These are phyloP conservation scores for Morbakka virulenta DNA, from an alignment of 30 jellyfish, hydroid and myxozoan genomes.

Conservation along the genomic window DNA sequence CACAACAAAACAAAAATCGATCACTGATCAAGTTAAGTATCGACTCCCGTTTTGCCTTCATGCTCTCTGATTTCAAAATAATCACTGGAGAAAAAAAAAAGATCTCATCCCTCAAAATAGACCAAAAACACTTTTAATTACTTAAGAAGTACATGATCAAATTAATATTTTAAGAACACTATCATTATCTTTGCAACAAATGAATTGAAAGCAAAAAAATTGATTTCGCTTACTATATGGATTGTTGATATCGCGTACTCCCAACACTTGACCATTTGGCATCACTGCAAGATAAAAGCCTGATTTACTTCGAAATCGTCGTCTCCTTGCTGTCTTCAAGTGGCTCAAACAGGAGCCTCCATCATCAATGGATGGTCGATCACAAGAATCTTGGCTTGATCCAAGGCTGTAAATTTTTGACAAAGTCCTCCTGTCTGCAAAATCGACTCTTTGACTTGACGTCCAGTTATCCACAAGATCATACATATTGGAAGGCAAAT, in stretches of 20 bases:
- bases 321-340: slow-evolving; percentile 87
- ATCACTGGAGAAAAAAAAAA: too few relatives aligned
- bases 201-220: too few relatives aligned
- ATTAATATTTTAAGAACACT: too few relatives aligned
- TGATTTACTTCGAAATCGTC: slow-evolving; percentile 91
- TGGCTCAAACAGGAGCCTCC: slow-evolving; percentile 80
- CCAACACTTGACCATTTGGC: slow-evolving; percentile 98
- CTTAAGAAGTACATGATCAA: too few relatives aligned
- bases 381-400: slow-evolving; percentile 22
- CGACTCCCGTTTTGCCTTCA: too few relatives aligned
- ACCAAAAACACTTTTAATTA: too few relatives aligned
- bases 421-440: slow-evolving; percentile 17
- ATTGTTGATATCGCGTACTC: slow-evolving; percentile 77
- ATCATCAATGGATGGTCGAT: slow-evolving; percentile 44
- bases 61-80: too few relatives aligned
- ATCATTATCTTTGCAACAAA: too few relatives aligned
- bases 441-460: slow-evolving; percentile 21
- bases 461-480: slow-evolving; percentile 80
- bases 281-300: slow-evolving; percentile 93
- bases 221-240: slow-evolving; percentile 96
- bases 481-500: slow-evolving; percentile 46
- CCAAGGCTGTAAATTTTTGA: slow-evolving; percentile 14
- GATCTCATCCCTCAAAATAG: too few relatives aligned
- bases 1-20: too few relatives aligned
- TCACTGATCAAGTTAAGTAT: too few relatives aligned